Evolutionary conservation across 1,140 invertebrate genomes (phyloP), one percentile per base, ranked within the genome.

Genomic region (Platyscapa corneri): DNA sequence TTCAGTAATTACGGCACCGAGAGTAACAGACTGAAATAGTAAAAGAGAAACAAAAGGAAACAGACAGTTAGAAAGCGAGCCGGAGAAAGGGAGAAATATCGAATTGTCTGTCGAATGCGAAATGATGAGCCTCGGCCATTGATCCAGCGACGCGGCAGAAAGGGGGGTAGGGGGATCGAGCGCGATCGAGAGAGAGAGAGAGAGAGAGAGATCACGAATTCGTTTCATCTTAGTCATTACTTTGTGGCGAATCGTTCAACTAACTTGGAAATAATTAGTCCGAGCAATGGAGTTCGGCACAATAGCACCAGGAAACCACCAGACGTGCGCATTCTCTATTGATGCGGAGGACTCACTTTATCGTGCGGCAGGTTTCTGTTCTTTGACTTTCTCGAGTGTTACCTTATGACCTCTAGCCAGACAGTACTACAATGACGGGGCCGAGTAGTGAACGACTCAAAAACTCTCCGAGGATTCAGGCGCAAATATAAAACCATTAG

Each of bases 261-360:
- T 91, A 92, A 92, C 91, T 92, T 92, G 89, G 89, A 93, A 92
- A 93, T 92, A 93, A 93, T 93, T 93, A 92, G 91, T 92, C 87
- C 82, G 88, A 89, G 91, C 92, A 93, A 93, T 93, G 90, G 91
- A 92, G 90, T 91, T 91, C 88, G 85, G 88, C 88, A 92, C 90
- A 91, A 90, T 90, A 88, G 90, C 87, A 84, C 76, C 87, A 49
- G 83, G 84, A 86, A 86, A 83, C 37, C 82, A 46, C 8, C 37
- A 42, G 67, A 39, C 42, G 30, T 49, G 20, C n/a, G 34, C 23
- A 76, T 74, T 83, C 32, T 70, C 46, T 74, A 78, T 85, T 80
- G 65, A 77, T 85, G 85, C 79, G 32, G 80, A 60, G 30, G 67
- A 72, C 32, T 53, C 80, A 49, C 37, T 83, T 83, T 83, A 83